These are phyloP conservation scores for Popillia japonica DNA, from an alignment of 1,140 invertebrate species.

Conservation along the genomic window DNA sequence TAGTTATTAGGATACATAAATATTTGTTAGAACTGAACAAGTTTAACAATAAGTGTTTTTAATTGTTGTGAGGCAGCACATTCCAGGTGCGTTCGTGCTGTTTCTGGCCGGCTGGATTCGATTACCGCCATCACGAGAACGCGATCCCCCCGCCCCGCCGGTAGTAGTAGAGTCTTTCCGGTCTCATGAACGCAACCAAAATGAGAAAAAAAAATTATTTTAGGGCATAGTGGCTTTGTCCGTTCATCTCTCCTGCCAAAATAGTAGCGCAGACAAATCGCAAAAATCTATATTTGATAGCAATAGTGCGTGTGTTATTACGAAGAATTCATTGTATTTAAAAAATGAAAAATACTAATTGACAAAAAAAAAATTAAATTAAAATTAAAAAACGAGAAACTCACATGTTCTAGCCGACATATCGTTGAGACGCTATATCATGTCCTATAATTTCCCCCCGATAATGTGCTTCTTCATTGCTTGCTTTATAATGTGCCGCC, in stretches of 20 bases:
- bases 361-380: neutral
- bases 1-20: conserved; percentile 38
- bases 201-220: conserved; percentile 9
- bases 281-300: conserved; percentile 57
- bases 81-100: conserved; percentile 45
- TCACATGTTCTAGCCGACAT: conserved; percentile 53
- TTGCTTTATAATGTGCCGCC: conserved; percentile 46
- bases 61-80: conserved; percentile 56
- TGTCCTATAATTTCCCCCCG: conserved; percentile 42
- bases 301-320: conserved; percentile 57
- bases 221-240: conserved; percentile 58
- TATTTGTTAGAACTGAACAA: conserved; percentile 58
- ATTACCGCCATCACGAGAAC: too few relatives aligned
- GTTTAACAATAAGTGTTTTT: conserved; percentile 56
- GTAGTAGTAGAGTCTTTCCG: conserved; percentile 32
- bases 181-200: conserved; percentile 45
- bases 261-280: conserved; percentile 55
- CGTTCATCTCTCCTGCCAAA: conserved; percentile 59
- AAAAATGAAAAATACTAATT: neutral
- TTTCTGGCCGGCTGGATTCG: conserved; percentile 49
- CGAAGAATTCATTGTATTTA: conserved; percentile 38
- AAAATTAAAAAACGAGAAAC: conserved; percentile 31
- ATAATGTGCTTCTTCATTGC: conserved; percentile 59
- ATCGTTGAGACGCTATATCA: conserved; percentile 44
- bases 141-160: neutral